Evolutionary conservation across 2,888 invertebrate genomes (phyloP).

Genomic region (Eupithecia pulchellata): DNA sequence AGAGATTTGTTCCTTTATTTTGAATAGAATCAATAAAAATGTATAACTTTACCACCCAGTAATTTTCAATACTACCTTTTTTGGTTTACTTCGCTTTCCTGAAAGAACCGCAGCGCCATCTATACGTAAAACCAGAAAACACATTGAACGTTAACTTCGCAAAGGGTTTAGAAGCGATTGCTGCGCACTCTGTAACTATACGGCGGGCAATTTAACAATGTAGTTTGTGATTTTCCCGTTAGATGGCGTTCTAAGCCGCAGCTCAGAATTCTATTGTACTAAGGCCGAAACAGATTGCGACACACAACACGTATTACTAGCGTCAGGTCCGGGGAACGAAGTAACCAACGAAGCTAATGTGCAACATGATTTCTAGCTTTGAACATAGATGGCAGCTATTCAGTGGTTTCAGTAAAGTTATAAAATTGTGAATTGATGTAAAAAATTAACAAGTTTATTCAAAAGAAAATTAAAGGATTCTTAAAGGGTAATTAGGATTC

Average conservation of each 20-base stretch:
- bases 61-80: no score
- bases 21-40: neutral
- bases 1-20: neutral
- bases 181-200: neutral
- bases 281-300: no score
- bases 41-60: no score
- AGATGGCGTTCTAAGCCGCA: neutral
- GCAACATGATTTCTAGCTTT: neutral
- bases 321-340: no score
- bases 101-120: neutral
- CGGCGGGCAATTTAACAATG: neutral
- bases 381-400: neutral
- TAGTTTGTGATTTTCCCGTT: neutral
- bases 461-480: no score
- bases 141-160: neutral
- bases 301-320: no score
- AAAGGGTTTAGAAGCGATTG: neutral
- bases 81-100: no score
- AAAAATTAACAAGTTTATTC: no score
- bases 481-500: no score
- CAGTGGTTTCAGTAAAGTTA: no score
- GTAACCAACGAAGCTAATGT: neutral
- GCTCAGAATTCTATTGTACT: no score
- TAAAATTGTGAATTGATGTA: no score
- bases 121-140: neutral